Evolutionary conservation across 2,797 vertebrate genomes (phyloP), one percentile per base, ranked within the genome.

Genomic region (Nasua narica): DNA sequence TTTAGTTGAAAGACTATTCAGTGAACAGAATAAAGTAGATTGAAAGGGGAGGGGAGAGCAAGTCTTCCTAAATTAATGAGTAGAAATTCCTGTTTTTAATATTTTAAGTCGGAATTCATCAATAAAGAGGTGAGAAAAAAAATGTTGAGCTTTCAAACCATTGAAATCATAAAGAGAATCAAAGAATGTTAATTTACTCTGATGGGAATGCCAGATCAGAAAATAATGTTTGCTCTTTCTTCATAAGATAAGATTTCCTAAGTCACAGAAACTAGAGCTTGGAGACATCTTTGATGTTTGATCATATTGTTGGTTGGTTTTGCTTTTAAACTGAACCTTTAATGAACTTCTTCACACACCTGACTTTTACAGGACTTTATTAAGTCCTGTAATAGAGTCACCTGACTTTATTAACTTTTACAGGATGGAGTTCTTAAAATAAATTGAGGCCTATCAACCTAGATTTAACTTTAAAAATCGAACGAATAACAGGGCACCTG

Each of bases 361-460:
- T 95, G 86, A 97, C 97, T n/a, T n/a, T n/a, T n/a, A n/a, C n/a
- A n/a, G n/a, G n/a, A n/a, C n/a, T n/a, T n/a, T n/a, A n/a, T n/a
- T n/a, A n/a, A n/a, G n/a, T n/a, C n/a, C n/a, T n/a, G n/a, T n/a
- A n/a, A n/a, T n/a, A n/a, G n/a, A n/a, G n/a, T n/a, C n/a, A n/a
- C n/a, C n/a, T 94, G 89, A 32, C 93, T 97, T 95, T 95, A 96
- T 88, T 91, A 88, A 97, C 84, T 94, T 95, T 85, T 98, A 95
- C 78, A 96, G 97, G 92, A 84, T 23, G 1, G 95, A 91, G 88
- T 96, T 91, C 65, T 98, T 96, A 81, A 98, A 93, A 96, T 87
- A 97, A 97, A 97, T 0, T 91, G 88, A 85, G 87, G 56, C 56
- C 58, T 97, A 81, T 85, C 91, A 97, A 94, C 90, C 97, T 94